Conservation (phyloP, 2,888 invertebrate genomes). For the Conus canariensis region DNA sequence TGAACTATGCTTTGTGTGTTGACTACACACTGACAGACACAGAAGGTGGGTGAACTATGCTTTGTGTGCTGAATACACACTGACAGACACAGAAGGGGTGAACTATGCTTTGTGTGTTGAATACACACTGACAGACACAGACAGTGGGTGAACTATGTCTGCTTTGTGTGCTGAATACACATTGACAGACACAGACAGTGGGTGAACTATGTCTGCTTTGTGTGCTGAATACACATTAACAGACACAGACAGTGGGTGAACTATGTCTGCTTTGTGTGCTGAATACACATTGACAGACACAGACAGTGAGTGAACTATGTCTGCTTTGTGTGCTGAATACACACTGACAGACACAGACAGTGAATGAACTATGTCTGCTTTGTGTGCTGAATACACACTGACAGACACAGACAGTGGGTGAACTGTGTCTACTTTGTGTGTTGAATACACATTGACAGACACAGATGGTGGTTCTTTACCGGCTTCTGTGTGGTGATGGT, state of each 20-base stretch:
- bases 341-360: not conserved
- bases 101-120: not conserved
- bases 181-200: not conserved
- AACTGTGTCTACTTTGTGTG: not conserved
- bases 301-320: not conserved
- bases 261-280: not conserved
- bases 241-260: not conserved
- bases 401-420: not conserved
- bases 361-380: not conserved
- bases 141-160: too few species aligned
- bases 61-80: not conserved
- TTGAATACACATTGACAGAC: not conserved
- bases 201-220: too few species aligned
- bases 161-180: not conserved
- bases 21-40: not conserved
- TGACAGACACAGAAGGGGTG: conserved; percentile 4
- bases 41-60: too few species aligned
- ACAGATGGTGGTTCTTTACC: too few species aligned
- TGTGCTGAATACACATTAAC: not conserved
- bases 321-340: too few species aligned
- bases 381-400: not conserved
- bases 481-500: too few species aligned
- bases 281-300: too few species aligned
- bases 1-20: too few species aligned
- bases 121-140: too few species aligned